These are phyloP conservation scores for Arbacia lixula DNA, from an alignment of 53 echinoderm and acorn worm genomes.

Conservation along the genomic window DNA sequence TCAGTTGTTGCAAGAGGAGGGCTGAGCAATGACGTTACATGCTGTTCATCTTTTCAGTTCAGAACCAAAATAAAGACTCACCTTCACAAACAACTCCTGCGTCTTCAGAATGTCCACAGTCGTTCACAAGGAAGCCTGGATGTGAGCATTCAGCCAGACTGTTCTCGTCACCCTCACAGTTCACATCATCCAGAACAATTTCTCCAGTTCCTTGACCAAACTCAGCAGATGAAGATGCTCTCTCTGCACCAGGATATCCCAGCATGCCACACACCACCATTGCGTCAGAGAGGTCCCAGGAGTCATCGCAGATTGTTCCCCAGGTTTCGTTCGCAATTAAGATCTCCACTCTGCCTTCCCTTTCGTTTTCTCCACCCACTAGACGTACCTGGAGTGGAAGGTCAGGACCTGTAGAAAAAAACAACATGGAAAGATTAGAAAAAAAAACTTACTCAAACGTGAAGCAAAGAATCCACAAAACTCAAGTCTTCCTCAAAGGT, in stretches of 20 bases:
- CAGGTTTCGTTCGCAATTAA: constrained; percentile 2
- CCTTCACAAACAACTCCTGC: constrained; percentile 22
- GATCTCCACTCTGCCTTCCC: not conserved
- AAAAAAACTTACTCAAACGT: no score
- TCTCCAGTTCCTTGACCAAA: not conserved
- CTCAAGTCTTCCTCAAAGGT: no score
- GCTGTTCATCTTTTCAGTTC: no score
- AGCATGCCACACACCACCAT: constrained; percentile 18
- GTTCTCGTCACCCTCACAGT: not conserved
- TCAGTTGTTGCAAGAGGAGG: no score
- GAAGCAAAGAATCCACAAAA: no score
- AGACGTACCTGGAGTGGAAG: no score
- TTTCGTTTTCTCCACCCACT: not conserved
- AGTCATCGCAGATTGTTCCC: constrained; percentile 3
- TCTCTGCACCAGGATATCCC: not conserved
- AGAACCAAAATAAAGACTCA: not conserved
- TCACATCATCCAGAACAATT: constrained; percentile 25
- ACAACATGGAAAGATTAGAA: no score
- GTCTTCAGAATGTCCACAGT: not conserved
- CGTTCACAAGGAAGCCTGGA: not conserved
- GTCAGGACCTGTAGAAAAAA: no score
- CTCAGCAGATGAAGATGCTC: not conserved
- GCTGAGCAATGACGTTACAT: no score
- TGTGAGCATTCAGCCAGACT: not conserved
- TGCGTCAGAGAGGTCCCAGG: constrained; percentile 16